Percentiles rank a stretch among this genome's conserved stretches.
These are phyloP conservation scores for Peromyscus attwateri DNA, from an alignment of 2,797 vertebrate genomes.

Conservation along the genomic window DNA sequence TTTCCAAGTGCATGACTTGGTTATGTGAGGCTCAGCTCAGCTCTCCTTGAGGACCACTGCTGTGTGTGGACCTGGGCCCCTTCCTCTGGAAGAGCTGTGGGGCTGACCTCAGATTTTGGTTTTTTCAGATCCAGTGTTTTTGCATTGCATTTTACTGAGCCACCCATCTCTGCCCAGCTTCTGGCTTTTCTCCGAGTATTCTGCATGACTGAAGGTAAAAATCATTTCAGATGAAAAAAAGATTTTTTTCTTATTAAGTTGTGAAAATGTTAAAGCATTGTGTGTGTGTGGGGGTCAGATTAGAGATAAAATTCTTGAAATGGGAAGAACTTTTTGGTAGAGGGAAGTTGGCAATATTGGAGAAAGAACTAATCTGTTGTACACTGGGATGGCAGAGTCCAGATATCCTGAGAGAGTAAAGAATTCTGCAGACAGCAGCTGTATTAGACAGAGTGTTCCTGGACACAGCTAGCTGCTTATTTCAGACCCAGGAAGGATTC, in stretches of 20 bases:
- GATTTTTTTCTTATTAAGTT: background rate
- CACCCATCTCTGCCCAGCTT: conserved; percentile 97
- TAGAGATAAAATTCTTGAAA: conserved; percentile 42
- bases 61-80: background rate
- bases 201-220: conserved; percentile 99
- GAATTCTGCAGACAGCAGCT: background rate
- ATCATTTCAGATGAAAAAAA: conserved; percentile 6
- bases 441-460: rapidly evolving
- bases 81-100: background rate
- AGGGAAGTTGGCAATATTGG: background rate
- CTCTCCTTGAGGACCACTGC: background rate
- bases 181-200: conserved; percentile 98
- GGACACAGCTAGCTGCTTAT: background rate
- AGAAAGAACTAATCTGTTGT: background rate
- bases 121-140: conserved; percentile 95
- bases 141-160: conserved; percentile 95
- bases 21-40: background rate
- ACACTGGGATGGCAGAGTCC: background rate
- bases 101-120: conserved; percentile 57
- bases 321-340: background rate
- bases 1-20: background rate
- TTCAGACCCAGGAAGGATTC: background rate
- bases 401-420: background rate
- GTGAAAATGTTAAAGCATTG: background rate
- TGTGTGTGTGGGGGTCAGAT: background rate